Conservation (phyloP, 2,888 invertebrate genomes). For the Camptogramma bilineatum region DNA sequence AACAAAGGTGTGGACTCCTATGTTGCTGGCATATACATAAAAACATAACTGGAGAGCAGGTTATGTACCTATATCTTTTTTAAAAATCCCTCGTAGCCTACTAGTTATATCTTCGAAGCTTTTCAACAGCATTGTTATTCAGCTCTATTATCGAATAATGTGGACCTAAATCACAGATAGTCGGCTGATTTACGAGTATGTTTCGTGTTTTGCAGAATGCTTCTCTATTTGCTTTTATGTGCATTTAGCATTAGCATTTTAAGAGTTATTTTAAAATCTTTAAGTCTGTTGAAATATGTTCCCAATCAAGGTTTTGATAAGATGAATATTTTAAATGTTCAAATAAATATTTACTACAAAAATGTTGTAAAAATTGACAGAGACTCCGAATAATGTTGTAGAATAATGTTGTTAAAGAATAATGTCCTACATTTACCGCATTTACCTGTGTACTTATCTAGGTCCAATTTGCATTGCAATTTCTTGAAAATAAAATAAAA, state of each 20-base stretch:
- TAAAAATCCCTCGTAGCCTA: slow-evolving; percentile 10
- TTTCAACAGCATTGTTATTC: slow-evolving; percentile 18
- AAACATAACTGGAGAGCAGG: slow-evolving; percentile 9
- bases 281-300: neutral
- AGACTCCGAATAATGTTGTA: too few species aligned
- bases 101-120: slow-evolving; percentile 3
- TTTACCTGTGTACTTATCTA: neutral
- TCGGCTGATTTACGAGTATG: slow-evolving; percentile 21
- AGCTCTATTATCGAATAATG: slow-evolving; percentile 29
- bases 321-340: neutral
- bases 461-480: neutral
- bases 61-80: slow-evolving; percentile 24
- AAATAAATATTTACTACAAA: neutral
- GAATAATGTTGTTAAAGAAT: too few species aligned
- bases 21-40: slow-evolving; percentile 44
- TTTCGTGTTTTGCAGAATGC: slow-evolving; percentile 23
- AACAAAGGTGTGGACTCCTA: slow-evolving; percentile 49
- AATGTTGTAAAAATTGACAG: too few species aligned
- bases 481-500: slow-evolving; percentile 19
- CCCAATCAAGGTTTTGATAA: too few species aligned
- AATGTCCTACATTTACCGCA: neutral
- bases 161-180: slow-evolving; percentile 29
- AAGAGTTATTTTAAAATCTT: slow-evolving; percentile 1
- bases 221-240: slow-evolving; percentile 23
- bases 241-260: slow-evolving; percentile 5